Conservation (phyloP, 2,888 invertebrate genomes). For the Melolontha melolontha region DNA sequence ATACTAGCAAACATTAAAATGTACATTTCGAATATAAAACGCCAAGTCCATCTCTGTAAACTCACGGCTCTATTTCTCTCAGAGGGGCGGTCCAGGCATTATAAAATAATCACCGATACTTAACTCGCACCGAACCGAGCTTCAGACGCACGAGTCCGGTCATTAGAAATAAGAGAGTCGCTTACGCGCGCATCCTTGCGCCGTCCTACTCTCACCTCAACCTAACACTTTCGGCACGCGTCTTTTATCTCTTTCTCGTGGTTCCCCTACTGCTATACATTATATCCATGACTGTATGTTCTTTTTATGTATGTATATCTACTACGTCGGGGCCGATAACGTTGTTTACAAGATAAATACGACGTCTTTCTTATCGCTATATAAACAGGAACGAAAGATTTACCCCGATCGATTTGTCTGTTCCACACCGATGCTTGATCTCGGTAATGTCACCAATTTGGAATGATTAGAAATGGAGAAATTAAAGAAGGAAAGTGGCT, state of each 20-base stretch:
- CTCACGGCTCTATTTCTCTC: constrained; percentile 26
- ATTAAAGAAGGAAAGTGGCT: too few species aligned
- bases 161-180: constrained; percentile 10
- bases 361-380: constrained; percentile 11
- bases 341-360: constrained; percentile 9
- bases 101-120: constrained; percentile 36
- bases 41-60: constrained; percentile 6
- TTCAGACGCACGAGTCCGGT: constrained; percentile 16
- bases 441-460: too few species aligned
- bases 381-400: constrained; percentile 5
- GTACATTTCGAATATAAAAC: too few species aligned
- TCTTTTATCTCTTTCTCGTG: background rate
- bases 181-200: too few species aligned
- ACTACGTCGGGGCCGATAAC: background rate
- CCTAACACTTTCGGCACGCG: background rate
- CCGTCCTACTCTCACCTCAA: too few species aligned
- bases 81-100: constrained; percentile 29
- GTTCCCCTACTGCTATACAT: background rate
- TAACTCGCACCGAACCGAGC: constrained; percentile 22
- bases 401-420: constrained; percentile 9
- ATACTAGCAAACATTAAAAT: too few species aligned
- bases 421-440: too few species aligned
- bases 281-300: too few species aligned
- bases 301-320: background rate
- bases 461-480: too few species aligned